Conservation (phyloP, 2,888 invertebrate species). For the Liposcelis brunnea region DNA sequence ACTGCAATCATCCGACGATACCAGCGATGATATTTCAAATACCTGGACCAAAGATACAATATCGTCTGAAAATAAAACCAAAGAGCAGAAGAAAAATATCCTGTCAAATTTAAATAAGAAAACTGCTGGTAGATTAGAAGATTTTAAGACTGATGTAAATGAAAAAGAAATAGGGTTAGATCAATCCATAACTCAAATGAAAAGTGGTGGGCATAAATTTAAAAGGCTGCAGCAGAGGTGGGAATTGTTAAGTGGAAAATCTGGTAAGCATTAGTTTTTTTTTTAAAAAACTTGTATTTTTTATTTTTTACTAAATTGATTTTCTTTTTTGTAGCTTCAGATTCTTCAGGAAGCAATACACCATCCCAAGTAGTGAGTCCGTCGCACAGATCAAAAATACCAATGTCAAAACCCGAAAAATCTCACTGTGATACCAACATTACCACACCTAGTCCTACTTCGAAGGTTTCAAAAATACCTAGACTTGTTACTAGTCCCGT, state of each 20-base stretch:
- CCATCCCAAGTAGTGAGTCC: no score
- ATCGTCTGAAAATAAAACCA: background rate
- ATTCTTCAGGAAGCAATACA: no score
- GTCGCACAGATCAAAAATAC: no score
- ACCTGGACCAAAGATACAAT: background rate
- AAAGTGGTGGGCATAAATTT: conserved; percentile 46
- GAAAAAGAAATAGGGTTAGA: background rate
- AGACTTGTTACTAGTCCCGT: conserved; percentile 56
- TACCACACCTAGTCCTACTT: conserved; percentile 22
- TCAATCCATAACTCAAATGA: conserved; percentile 22
- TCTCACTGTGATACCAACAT: background rate
- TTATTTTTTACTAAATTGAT: no score
- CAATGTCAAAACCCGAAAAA: no score
- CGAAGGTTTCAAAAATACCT: conserved; percentile 51
- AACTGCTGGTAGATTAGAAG: no score
- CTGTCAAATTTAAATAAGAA: conserved; percentile 3
- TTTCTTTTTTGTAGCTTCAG: no score
- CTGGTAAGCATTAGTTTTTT: no score
- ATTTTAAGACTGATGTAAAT: no score
- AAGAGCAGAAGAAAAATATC: conserved; percentile 3
- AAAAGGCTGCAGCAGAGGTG: conserved; percentile 59
- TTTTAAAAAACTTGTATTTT: no score
- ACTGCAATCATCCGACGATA: conserved; percentile 6
- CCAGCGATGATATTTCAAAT: background rate
- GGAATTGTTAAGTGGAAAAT: conserved; percentile 51